These are phyloP conservation scores for Subacronicta megacephala DNA, from an alignment of 2,888 invertebrate species.

Conservation along the genomic window DNA sequence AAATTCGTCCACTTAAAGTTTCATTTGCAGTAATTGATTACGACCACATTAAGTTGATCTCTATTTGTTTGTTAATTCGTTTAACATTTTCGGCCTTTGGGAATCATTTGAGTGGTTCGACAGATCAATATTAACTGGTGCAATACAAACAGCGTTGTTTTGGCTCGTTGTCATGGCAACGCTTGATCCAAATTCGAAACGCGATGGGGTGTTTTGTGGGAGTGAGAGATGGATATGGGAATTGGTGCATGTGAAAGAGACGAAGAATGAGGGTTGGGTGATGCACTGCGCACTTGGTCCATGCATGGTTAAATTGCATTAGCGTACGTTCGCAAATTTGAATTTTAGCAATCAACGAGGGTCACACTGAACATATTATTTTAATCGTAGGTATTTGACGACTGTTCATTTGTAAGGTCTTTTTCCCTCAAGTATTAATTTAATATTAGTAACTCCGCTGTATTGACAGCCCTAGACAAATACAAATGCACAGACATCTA, in stretches of 20 bases:
- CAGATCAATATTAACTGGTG: constrained; percentile 73
- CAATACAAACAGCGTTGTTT: constrained; percentile 72
- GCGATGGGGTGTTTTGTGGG: constrained; percentile 72
- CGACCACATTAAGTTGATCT: constrained; percentile 68
- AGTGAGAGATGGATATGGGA: constrained; percentile 55
- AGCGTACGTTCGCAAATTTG: constrained; percentile 53
- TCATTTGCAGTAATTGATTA: constrained; percentile 69
- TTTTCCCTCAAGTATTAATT: background rate
- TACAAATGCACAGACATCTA: no score
- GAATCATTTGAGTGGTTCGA: constrained; percentile 49
- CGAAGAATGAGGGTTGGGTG: constrained; percentile 67
- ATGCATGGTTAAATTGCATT: constrained; percentile 84
- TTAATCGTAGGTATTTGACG: background rate
- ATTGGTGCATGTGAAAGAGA: constrained; percentile 59
- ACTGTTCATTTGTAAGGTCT: background rate
- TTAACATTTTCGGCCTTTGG: constrained; percentile 36
- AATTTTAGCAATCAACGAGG: constrained; percentile 22
- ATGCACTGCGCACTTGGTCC: constrained; percentile 78
- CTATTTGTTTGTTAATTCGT: constrained; percentile 53
- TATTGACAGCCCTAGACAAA: no score
- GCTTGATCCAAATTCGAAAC: constrained; percentile 75
- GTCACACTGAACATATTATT: background rate
- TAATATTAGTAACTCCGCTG: no score
- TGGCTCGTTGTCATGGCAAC: constrained; percentile 82
- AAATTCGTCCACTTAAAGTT: constrained; percentile 73